A percentile compares a stretch with the other conserved stretches of the same genome.
Conservation (phyloP, 2,113 vertebrate species). For the Crotalus horridus region DNA sequence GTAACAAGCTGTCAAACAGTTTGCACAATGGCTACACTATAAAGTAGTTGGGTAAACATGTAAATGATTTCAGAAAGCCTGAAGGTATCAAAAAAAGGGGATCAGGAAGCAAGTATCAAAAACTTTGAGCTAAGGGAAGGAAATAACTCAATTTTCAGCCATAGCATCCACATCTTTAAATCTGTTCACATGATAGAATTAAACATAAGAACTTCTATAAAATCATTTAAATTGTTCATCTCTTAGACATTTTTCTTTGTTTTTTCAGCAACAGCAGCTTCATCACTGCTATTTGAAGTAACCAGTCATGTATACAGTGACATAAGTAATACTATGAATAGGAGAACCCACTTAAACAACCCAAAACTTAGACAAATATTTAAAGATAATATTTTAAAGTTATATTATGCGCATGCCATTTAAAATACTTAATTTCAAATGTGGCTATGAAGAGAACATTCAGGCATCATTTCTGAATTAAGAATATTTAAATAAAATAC, state of each 20-base stretch:
- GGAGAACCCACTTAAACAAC: not conserved
- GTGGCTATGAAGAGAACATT: not conserved
- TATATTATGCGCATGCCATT: not conserved
- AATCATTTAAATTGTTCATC: not conserved
- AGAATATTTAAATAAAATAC: not conserved
- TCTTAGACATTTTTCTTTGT: not conserved
- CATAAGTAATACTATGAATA: not conserved
- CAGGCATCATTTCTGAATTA: not conserved
- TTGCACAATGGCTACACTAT: not conserved
- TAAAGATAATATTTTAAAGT: not conserved
- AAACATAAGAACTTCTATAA: not conserved
- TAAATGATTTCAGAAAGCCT: not conserved
- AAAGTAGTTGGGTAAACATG: not conserved
- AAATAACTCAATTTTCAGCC: not conserved
- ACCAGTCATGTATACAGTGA: not conserved
- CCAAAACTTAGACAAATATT: too few relatives aligned
- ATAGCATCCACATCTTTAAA: not conserved
- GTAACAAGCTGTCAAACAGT: not conserved
- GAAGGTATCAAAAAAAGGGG: not conserved
- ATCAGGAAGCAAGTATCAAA: not conserved
- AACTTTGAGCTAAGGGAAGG: not conserved
- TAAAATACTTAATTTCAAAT: not conserved
- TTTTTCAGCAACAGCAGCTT: not conserved
- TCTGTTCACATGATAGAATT: not conserved
- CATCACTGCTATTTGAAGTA: not conserved